Base-by-base conservation (phyloP, 2,797 vertebrate species). In the Hozukius guyotensis region DNA sequence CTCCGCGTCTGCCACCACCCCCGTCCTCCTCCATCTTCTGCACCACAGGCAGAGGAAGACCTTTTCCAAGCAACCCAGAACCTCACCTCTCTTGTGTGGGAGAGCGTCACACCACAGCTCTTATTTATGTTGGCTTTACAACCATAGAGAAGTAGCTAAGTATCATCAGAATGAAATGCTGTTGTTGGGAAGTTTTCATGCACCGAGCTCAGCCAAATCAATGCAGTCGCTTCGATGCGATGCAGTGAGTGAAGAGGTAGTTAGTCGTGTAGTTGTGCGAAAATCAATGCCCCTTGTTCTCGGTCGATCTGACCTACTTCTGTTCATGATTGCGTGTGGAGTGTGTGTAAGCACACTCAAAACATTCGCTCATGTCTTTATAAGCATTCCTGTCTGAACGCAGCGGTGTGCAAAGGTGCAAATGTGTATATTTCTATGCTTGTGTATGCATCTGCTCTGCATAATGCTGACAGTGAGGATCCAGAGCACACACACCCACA, bases 381-480 rank as follows among this genome's bases (percentile, higher is more conserved):
- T 38, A 65, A 72, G 52, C 14, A 53, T 38, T 71, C 49, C 57
- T 16, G 57, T 49, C 64, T 82, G 61, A 57, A 73, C 52, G 69
- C 34, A 65, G 74, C 13, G 3, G 24, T 60, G 61, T 73, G 25
- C 57, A 32, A 38, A 52, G 12, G 38, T 74, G 71, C 5, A 11
- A 53, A 46, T 62, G 63, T 72, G 55, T 22, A 18, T 29, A 32
- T 63, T 8, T 38, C 12, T 10, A 6, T 9, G 70, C 42, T 81
- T 60, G 66, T 74, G 68, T 71, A 42, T 55, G 38, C 38, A 78
- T 88, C 86, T 81, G 63, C 59, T 86, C 75, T 85, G 72, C 80
- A 91, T 90, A 85, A 86, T 77, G 82, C 70, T 85, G 84, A 87
- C 77, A 70, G 56, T 5, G 49, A 73, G 74, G 67, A 72, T 25